phyloP scores from a whole-genome alignment of 2,113 vertebrate genomes.

The Cygnus buccinator region DNA sequence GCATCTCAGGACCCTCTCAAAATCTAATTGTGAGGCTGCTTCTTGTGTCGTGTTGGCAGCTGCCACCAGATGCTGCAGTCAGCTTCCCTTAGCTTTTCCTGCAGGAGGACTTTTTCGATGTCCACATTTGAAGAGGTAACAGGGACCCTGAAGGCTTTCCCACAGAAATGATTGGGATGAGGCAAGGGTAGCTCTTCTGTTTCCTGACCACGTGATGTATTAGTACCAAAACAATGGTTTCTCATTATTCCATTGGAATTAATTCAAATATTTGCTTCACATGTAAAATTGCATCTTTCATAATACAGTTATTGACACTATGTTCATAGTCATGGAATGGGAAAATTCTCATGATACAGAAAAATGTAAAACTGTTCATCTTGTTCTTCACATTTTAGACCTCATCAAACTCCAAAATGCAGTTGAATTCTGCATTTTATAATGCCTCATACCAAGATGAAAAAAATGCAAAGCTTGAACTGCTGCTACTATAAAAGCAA shows the following conservation, averaged over 20 bases:
- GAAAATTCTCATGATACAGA: background rate
- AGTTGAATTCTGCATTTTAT: background rate
- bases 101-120: background rate
- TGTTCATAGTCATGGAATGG: background rate
- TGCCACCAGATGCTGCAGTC: background rate
- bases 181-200: background rate
- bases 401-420: background rate
- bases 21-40: no score
- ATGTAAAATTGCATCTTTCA: background rate
- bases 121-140: fast-evolving
- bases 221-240: background rate
- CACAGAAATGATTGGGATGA: background rate
- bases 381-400: background rate
- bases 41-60: fast-evolving
- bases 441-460: background rate
- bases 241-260: background rate
- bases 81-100: background rate
- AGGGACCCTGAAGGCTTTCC: background rate
- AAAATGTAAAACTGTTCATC: background rate
- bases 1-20: background rate
- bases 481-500: background rate
- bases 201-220: background rate
- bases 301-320: background rate
- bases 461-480: background rate
- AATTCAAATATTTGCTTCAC: background rate